Evolutionary conservation across 2,888 invertebrate genomes (phyloP).

Genomic region (Acanthacorydalis orientalis): DNA sequence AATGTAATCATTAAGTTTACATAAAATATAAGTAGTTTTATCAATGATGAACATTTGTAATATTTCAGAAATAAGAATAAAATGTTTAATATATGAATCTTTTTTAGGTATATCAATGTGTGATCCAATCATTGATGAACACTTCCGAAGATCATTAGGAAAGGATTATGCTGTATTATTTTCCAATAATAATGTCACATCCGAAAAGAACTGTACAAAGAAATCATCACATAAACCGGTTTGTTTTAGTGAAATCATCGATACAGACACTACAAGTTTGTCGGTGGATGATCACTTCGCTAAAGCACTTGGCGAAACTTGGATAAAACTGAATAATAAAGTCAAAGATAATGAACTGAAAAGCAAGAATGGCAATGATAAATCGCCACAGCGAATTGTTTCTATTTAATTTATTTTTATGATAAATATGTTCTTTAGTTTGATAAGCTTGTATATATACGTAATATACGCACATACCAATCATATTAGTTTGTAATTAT

Average conservation of each 20-base stretch:
- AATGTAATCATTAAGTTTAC: too few relatives aligned
- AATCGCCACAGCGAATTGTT: slow-evolving; percentile 16
- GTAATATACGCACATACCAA: too few relatives aligned
- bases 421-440: too few relatives aligned
- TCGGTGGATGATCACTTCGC: slow-evolving; percentile 86
- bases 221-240: slow-evolving; percentile 12
- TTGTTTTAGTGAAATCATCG: slow-evolving; percentile 34
- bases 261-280: slow-evolving; percentile 34
- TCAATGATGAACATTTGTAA: not conserved
- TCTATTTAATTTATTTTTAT: slow-evolving; percentile 15
- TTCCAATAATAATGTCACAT: slow-evolving; percentile 32
- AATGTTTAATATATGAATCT: not conserved
- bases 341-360: slow-evolving; percentile 36
- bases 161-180: slow-evolving; percentile 59
- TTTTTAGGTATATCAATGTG: slow-evolving; percentile 55
- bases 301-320: slow-evolving; percentile 73
- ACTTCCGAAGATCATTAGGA: slow-evolving; percentile 83
- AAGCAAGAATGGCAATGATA: slow-evolving; percentile 16
- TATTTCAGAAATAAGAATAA: not conserved
- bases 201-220: slow-evolving; percentile 16
- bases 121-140: slow-evolving; percentile 88
- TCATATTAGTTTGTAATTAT: too few relatives aligned
- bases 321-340: slow-evolving; percentile 55
- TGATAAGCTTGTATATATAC: too few relatives aligned
- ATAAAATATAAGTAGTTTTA: not conserved